phyloP scores from a whole-genome alignment of 2,888 invertebrate genomes.

The Sepioteuthis lessoniana region DNA sequence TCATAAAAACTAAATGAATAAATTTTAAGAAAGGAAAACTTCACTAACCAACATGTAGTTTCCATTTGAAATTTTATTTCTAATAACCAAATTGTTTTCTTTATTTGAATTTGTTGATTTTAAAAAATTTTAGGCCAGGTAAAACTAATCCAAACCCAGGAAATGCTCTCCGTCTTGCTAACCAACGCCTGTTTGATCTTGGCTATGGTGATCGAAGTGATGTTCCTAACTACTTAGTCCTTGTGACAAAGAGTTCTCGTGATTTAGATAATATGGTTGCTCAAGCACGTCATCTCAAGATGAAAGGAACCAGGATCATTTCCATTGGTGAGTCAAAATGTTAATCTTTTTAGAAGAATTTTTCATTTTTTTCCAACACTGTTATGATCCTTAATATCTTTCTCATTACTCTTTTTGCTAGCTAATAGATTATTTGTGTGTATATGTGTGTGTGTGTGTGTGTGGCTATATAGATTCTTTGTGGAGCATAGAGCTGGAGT shows the following conservation, averaged over 20 bases:
- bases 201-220: conserved; percentile 56
- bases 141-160: conserved; percentile 62
- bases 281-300: conserved; percentile 64
- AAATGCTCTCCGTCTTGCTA: conserved; percentile 62
- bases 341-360: not conserved
- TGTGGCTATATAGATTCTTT: too few relatives aligned
- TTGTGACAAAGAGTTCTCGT: conserved; percentile 65
- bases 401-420: not conserved
- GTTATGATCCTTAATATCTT: not conserved
- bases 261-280: conserved; percentile 55
- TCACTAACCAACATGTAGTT: not conserved
- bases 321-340: conserved; percentile 60
- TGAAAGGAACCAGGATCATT: conserved; percentile 62
- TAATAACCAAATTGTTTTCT: not conserved
- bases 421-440: too few relatives aligned
- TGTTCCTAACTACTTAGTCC: conserved; percentile 64
- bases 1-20: too few relatives aligned
- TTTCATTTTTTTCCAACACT: not conserved
- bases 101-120: not conserved
- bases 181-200: conserved; percentile 58
- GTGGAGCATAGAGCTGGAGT: too few relatives aligned
- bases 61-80: not conserved
- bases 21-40: not conserved
- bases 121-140: not conserved
- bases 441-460: too few relatives aligned